Evolutionary conservation across 2,113 vertebrate genomes (phyloP).

Genomic region (Leucosticte australis): DNA sequence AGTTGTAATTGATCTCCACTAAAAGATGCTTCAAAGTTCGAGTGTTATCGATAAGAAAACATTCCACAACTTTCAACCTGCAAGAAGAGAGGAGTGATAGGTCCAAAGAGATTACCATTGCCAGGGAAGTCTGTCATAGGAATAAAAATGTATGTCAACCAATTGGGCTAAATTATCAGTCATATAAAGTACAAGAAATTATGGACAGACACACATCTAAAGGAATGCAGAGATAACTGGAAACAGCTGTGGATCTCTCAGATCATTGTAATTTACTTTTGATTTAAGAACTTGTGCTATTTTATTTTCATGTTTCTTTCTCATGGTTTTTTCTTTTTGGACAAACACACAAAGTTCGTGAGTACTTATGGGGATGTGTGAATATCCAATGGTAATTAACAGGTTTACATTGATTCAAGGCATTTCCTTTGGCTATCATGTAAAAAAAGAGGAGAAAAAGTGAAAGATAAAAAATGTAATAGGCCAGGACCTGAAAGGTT

Average conservation of each 20-base stretch:
- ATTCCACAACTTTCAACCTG: not conserved
- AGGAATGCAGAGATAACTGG: not conserved
- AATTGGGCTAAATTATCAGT: not conserved
- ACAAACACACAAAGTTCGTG: not conserved
- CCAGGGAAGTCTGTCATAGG: not conserved
- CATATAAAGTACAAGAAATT: not conserved
- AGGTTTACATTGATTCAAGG: not conserved
- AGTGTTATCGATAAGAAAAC: not conserved
- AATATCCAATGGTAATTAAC: not conserved
- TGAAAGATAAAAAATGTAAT: not conserved
- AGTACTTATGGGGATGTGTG: not conserved
- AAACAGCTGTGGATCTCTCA: not conserved
- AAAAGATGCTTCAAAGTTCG: not conserved
- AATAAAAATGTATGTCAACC: not conserved
- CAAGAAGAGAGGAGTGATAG: not conserved
- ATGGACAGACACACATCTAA: not conserved
- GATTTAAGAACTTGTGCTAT: not conserved
- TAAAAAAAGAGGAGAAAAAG: not conserved
- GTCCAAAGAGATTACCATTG: not conserved
- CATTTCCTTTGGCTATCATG: not conserved
- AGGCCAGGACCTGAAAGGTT: not conserved
- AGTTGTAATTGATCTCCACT: not conserved
- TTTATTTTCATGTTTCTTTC: not conserved
- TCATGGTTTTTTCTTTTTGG: not conserved
- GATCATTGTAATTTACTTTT: not conserved